These are phyloP conservation scores for Lepidurus arcticus DNA, from an alignment of 1,140 invertebrate species.

Conservation along the genomic window DNA sequence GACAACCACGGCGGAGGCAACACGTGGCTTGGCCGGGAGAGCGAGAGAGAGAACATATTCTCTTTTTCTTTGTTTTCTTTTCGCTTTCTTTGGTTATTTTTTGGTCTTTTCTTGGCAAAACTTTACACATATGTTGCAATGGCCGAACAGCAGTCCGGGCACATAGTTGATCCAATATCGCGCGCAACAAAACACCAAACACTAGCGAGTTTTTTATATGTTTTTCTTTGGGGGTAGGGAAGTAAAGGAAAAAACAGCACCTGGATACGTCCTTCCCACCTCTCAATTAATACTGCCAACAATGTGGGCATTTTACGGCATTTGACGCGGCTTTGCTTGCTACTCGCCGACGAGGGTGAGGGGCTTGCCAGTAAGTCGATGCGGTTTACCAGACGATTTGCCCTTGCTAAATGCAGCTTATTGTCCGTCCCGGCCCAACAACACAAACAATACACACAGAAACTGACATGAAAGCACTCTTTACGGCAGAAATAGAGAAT, in stretches of 20 bases:
- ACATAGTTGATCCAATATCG: constrained; percentile 11
- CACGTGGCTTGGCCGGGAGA: background rate
- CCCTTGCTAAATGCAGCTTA: no score
- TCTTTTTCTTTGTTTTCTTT: background rate
- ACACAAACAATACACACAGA: no score
- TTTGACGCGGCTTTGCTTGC: background rate
- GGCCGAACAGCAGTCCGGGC: background rate
- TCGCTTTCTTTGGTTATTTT: background rate
- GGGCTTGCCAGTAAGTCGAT: background rate
- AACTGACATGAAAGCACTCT: no score
- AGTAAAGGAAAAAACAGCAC: no score
- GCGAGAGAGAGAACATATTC: background rate
- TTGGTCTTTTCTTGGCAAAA: background rate
- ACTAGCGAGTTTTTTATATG: no score
- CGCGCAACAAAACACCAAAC: background rate
- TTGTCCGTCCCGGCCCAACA: no score
- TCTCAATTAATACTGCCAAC: constrained; percentile 11
- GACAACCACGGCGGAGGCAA: constrained; percentile 12
- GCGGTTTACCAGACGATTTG: background rate
- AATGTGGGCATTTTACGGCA: background rate
- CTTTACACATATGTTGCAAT: constrained; percentile 2
- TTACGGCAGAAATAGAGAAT: no score
- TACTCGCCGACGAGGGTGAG: background rate
- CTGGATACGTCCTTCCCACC: background rate
- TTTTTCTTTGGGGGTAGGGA: no score